phyloP scores from a whole-genome alignment of 2,888 invertebrate species.

The Protula sp. region DNA sequence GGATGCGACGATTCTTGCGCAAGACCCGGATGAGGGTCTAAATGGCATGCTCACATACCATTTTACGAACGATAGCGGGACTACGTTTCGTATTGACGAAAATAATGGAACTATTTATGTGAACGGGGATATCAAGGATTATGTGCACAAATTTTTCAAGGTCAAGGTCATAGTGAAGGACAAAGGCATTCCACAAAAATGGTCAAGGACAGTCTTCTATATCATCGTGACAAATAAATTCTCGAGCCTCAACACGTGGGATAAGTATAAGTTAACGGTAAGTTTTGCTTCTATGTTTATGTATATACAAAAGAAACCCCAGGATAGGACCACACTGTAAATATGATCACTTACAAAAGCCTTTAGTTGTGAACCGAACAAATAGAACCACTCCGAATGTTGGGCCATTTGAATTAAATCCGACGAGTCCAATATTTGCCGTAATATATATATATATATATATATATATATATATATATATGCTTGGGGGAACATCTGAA shows the following conservation, averaged over 20 bases:
- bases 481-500: too few relatives aligned
- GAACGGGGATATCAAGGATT: neutral
- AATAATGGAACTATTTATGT: neutral
- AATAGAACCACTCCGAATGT: too few relatives aligned
- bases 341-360: too few relatives aligned
- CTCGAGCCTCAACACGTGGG: neutral
- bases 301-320: too few relatives aligned
- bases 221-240: neutral
- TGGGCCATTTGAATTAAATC: too few relatives aligned
- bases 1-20: neutral
- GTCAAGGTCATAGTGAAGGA: neutral
- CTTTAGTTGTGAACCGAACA: too few relatives aligned
- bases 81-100: neutral
- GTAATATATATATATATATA: too few relatives aligned
- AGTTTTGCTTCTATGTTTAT: neutral
- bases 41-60: neutral
- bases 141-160: neutral
- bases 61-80: neutral
- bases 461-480: too few relatives aligned
- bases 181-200: neutral
- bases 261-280: neutral
- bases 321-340: too few relatives aligned
- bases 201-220: neutral
- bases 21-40: neutral
- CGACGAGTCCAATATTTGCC: too few relatives aligned